Percentiles rank a stretch among this genome's conserved stretches.
Evolutionary conservation across 2,888 invertebrate genomes (phyloP).

Genomic region (Acrocera orbiculus): DNA sequence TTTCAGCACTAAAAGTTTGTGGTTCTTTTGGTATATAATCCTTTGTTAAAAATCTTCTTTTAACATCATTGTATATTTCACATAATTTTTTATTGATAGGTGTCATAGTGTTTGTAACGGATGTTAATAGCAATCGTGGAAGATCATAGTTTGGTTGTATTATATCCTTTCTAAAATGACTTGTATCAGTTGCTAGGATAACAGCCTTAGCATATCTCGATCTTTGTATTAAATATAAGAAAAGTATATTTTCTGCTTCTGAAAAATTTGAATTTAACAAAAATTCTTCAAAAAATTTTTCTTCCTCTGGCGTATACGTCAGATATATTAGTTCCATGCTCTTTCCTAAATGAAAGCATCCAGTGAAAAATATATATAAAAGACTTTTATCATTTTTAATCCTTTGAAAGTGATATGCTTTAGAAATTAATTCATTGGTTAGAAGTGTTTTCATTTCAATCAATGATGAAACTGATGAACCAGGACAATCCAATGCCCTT

Average conservation of each 20-base stretch:
- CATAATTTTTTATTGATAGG: conserved; percentile 24
- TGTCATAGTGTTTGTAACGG: conserved; percentile 26
- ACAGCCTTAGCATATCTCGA: conserved; percentile 28
- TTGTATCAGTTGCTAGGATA: too few relatives aligned
- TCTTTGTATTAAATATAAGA: conserved; percentile 25
- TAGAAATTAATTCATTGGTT: conserved; percentile 24
- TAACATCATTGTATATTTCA: conserved; percentile 23
- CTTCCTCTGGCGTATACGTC: conserved; percentile 22
- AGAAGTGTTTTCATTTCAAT: conserved; percentile 22
- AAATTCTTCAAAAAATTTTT: conserved; percentile 21
- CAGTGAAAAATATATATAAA: conserved; percentile 21
- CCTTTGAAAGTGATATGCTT: conserved; percentile 28
- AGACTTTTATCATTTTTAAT: conserved; percentile 19
- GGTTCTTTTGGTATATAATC: conserved; percentile 15
- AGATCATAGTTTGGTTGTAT: too few relatives aligned
- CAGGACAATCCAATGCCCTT: conserved; percentile 19
- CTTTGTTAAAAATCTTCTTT: conserved; percentile 16
- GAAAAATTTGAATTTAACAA: conserved; percentile 17
- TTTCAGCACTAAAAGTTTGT: conserved; percentile 24
- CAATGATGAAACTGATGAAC: conserved; percentile 17
- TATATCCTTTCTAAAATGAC: too few relatives aligned
- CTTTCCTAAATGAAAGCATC: conserved; percentile 19
- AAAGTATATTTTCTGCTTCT: conserved; percentile 21
- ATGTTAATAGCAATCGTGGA: too few relatives aligned
- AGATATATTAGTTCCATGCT: conserved; percentile 23